Conservation (phyloP, 2,797 vertebrate genomes). For the Valencia hispanica region DNA sequence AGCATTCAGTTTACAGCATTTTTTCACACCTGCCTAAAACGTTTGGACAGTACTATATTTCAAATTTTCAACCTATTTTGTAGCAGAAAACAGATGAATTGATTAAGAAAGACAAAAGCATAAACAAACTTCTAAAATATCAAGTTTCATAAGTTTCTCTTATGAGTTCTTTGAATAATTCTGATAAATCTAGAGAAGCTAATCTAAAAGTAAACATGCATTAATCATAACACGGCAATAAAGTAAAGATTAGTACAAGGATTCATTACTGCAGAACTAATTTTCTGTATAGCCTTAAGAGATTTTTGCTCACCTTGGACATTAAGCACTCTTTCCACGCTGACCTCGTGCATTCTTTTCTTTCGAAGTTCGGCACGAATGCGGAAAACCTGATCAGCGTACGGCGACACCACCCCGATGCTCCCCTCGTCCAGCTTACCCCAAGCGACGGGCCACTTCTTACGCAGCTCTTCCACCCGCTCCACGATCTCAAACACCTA, state of each 20-base stretch:
- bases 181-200: neutral
- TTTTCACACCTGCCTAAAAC: too few species aligned
- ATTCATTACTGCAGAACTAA: neutral
- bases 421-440: constrained; percentile 97
- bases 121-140: too few species aligned
- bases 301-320: constrained; percentile 90
- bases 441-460: constrained; percentile 99
- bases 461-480: constrained; percentile 95
- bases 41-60: too few species aligned
- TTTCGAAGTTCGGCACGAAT: constrained; percentile 97
- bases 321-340: constrained; percentile 96
- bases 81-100: too few species aligned
- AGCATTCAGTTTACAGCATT: too few species aligned
- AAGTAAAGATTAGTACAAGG: neutral
- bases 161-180: neutral
- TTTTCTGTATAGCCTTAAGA: neutral
- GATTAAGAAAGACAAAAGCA: too few species aligned
- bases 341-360: constrained; percentile 96
- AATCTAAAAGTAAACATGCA: too few species aligned
- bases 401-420: constrained; percentile 97
- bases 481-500: constrained; percentile 99
- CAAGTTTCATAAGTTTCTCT: neutral
- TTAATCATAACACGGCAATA: neutral
- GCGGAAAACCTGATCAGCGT: constrained; percentile 97
- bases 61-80: neutral